A percentile compares a stretch with the other conserved stretches of the same genome.
phyloP scores from a whole-genome alignment of 2,113 vertebrate species.

The Triplophysa dalaica region DNA sequence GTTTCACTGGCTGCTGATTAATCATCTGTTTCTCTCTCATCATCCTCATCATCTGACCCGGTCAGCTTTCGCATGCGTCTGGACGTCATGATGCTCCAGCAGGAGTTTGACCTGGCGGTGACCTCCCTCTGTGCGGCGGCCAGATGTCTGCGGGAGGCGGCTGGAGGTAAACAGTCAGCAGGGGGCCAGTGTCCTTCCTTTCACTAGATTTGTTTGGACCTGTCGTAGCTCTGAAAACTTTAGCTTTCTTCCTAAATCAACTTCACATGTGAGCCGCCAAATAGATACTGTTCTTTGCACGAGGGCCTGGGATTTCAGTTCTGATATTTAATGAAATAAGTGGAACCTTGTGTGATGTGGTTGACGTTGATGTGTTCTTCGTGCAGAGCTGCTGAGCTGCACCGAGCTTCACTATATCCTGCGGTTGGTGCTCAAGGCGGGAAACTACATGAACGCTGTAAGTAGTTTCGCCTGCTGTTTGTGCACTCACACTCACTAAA shows the following conservation, averaged over 20 bases:
- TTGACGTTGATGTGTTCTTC: constrained; percentile 28
- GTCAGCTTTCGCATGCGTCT: constrained; percentile 76
- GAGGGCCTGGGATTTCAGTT: neutral
- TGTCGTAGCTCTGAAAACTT: neutral
- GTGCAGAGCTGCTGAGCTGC: constrained; percentile 78
- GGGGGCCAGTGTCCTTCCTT: constrained; percentile 54
- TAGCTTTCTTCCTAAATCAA: constrained; percentile 38
- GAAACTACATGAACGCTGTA: constrained; percentile 85
- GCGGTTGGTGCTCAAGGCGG: constrained; percentile 79
- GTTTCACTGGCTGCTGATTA: constrained; percentile 54
- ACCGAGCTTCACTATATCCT: constrained; percentile 80
- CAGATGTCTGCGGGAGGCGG: constrained; percentile 78
- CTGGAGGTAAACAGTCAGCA: constrained; percentile 74
- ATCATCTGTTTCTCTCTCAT: constrained; percentile 42
- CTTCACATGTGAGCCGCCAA: neutral
- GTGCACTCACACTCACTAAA: neutral
- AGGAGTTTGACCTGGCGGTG: constrained; percentile 80
- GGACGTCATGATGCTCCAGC: constrained; percentile 79
- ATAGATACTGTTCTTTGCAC: neutral
- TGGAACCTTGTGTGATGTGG: constrained; percentile 1
- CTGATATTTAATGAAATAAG: neutral
- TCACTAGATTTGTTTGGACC: constrained; percentile 29
- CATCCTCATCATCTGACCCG: constrained; percentile 28
- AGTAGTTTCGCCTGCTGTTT: constrained; percentile 52
- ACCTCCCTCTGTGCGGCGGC: constrained; percentile 80